Percentiles rank a stretch among this genome's conserved stretches.
Conservation (phyloP, 2,113 vertebrate genomes). For the Cephalopterus ornatus region DNA sequence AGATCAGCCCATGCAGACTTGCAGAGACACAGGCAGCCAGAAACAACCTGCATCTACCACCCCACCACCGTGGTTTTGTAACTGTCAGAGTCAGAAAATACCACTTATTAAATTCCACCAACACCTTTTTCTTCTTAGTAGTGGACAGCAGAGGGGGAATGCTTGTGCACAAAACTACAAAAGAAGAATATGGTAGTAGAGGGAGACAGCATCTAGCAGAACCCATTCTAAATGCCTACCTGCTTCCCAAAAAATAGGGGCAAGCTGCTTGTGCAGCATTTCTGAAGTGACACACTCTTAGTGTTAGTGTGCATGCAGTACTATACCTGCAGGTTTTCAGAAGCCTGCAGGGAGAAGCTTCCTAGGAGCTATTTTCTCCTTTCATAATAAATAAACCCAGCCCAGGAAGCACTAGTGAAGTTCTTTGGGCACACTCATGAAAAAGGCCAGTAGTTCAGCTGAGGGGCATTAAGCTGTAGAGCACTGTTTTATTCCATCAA, state of each 20-base stretch:
- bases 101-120: not conserved
- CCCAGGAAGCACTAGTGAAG: not conserved
- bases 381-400: rapidly evolving
- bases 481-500: not conserved
- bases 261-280: not conserved
- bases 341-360: not conserved
- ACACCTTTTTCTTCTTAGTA: not conserved
- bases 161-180: not conserved
- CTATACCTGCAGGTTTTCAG: rapidly evolving
- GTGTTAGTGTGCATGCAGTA: not conserved
- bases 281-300: not conserved
- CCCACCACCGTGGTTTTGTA: not conserved
- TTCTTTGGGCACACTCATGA: rapidly evolving
- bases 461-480: not conserved
- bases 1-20: not conserved
- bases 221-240: not conserved
- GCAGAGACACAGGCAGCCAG: not conserved
- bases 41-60: rapidly evolving
- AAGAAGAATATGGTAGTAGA: not conserved
- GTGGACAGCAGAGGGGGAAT: not conserved
- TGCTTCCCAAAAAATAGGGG: not conserved
- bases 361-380: not conserved
- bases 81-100: not conserved
- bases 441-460: not conserved
- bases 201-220: not conserved